These are phyloP conservation scores for Lagorchestes hirsutus DNA, from an alignment of 2,797 vertebrate genomes.

Conservation along the genomic window DNA sequence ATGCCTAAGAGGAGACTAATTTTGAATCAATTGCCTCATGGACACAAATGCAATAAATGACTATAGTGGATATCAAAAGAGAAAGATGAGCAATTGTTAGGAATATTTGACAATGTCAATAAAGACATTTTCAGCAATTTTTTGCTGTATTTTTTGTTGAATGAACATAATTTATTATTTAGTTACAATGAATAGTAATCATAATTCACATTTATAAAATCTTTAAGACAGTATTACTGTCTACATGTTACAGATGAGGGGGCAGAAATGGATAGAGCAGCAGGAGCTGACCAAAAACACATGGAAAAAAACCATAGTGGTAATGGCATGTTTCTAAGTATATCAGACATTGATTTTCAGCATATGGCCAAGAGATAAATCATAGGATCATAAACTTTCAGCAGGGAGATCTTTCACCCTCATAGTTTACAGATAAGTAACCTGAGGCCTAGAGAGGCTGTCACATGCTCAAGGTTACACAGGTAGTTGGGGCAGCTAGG, in stretches of 20 bases:
- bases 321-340: background rate
- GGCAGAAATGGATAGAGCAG: constrained; percentile 40
- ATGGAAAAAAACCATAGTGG: background rate
- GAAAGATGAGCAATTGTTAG: constrained; percentile 76
- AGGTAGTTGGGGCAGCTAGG: background rate
- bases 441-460: background rate
- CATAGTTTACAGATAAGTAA: background rate
- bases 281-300: background rate
- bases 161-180: constrained; percentile 79
- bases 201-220: constrained; percentile 64
- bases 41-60: constrained; percentile 62
- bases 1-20: constrained; percentile 79
- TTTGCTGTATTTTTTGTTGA: constrained; percentile 73
- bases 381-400: background rate
- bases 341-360: background rate
- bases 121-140: constrained; percentile 76
- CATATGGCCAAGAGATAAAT: background rate
- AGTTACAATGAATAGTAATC: constrained; percentile 45
- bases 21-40: constrained; percentile 79
- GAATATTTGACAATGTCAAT: constrained; percentile 77
- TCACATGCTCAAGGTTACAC: background rate
- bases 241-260: constrained; percentile 27
- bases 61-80: constrained; percentile 76
- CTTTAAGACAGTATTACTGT: constrained; percentile 5
- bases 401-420: background rate